Evolutionary conservation across 2,797 vertebrate genomes (phyloP).

Genomic region (Choloepus didactylus): DNA sequence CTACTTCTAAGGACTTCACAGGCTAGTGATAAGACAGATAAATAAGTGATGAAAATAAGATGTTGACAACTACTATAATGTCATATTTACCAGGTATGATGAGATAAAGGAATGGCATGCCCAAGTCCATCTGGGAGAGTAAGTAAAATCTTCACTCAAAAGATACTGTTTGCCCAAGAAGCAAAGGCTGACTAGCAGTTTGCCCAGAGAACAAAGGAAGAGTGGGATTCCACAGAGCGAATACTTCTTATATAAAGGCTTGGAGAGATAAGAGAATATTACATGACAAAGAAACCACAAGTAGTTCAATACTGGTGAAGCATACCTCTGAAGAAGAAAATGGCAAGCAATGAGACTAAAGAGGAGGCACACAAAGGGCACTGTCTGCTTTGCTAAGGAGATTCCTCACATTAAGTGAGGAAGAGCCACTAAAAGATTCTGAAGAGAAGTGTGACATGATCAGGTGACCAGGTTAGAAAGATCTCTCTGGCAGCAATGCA

Average conservation of each 20-base stretch:
- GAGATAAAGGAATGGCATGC: neutral
- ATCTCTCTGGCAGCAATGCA: neutral
- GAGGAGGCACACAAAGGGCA: neutral
- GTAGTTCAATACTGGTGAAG: slow-evolving; percentile 34
- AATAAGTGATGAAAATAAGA: slow-evolving; percentile 38
- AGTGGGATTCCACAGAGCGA: neutral
- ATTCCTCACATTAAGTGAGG: slow-evolving; percentile 28
- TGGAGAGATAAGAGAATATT: neutral
- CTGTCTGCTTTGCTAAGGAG: neutral
- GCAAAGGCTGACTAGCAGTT: neutral
- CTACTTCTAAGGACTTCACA: slow-evolving; percentile 21
- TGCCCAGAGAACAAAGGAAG: neutral
- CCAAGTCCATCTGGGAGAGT: neutral
- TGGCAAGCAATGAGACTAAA: slow-evolving; percentile 15
- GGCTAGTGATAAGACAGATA: neutral
- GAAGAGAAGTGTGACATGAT: slow-evolving; percentile 56
- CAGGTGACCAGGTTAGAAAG: slow-evolving; percentile 5
- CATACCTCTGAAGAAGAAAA: slow-evolving; percentile 29
- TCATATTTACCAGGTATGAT: neutral
- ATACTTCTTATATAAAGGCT: neutral
- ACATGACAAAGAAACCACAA: slow-evolving; percentile 29
- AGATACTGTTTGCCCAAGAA: neutral
- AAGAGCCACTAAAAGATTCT: slow-evolving; percentile 33
- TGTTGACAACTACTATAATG: neutral
- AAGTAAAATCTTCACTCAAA: slow-evolving; percentile 38